Base-by-base conservation (phyloP, 2,888 invertebrate species). In the Tachina fera region DNA sequence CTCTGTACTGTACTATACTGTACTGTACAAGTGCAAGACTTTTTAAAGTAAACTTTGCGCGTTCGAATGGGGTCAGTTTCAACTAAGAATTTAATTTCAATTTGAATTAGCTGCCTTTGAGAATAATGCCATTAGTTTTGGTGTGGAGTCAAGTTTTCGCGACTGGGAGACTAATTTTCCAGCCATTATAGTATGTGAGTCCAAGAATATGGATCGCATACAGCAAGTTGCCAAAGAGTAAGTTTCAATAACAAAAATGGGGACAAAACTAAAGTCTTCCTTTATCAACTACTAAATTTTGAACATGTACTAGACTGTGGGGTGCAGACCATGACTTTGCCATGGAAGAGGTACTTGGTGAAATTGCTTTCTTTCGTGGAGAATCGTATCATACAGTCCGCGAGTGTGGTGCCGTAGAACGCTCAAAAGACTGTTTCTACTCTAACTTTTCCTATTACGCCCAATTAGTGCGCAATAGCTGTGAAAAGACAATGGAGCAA, bases 131-230 rank as follows among this genome's bases (percentile, higher is more conserved):
- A 96, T 96, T 67, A 96, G 96, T 90, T 96, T 96, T 90, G 96
- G 96, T 0, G 94, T 95, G 9, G 96, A 96, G 88, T 96, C 96
- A 0, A 95, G 94, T 0, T 96, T 96, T 91, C 93, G 95, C 0
- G 94, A 96, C 81, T 96, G 96, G 96, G 93, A 95, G 87, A 96
- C 96, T 0, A 93, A 95, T 78, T 95, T 97, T 91, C 96, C 96
- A 0, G 93, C 96, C 0, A 93, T 96, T n/a, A 94, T 95, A 0
- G 92, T 97, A 16, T 97, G 97, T 90, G 96, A 96, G 91, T 93
- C 92, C 0, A 94, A 94, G 87, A 96, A 96, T 88, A 93, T 94
- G 89, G 93, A 94, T 53, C 94, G 94, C 77, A 93, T 96, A 79
- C 95, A 94, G 83, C 93, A 94, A 87, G 94, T 95, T 51, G 94